These are phyloP conservation scores for Platyrinchus mystaceus DNA, from an alignment of 2,797 vertebrate species.

Conservation along the genomic window DNA sequence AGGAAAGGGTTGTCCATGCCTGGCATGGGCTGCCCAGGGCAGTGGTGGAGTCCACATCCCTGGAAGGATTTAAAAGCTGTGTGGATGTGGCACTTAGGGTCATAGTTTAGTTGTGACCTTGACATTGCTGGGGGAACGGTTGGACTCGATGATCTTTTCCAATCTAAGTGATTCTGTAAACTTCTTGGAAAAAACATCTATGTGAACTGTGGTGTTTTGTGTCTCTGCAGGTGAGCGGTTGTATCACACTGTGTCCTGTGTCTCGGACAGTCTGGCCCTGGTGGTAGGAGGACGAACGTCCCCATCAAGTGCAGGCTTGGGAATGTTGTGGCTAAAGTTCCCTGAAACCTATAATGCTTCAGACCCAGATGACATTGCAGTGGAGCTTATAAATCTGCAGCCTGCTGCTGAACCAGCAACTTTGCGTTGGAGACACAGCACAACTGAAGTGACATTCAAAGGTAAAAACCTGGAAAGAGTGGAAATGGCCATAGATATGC, in stretches of 20 bases:
- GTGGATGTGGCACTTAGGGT: neutral
- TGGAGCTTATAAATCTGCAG: neutral
- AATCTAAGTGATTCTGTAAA: neutral
- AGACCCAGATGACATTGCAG: neutral
- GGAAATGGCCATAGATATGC: neutral
- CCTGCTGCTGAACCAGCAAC: neutral
- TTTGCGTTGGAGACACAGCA: conserved; percentile 74
- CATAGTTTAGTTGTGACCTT: neutral
- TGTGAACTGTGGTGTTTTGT: neutral
- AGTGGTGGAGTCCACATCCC: neutral
- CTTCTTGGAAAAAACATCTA: neutral
- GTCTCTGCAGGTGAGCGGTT: conserved; percentile 57
- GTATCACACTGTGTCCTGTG: conserved; percentile 68
- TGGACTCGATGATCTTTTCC: neutral
- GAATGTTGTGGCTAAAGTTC: conserved; percentile 40
- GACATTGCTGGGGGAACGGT: neutral
- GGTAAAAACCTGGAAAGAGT: conserved; percentile 32
- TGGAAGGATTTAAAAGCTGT: neutral
- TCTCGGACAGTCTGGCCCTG: conserved; percentile 48
- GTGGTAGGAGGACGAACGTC: conserved; percentile 75
- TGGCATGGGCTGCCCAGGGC: neutral
- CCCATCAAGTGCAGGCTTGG: conserved; percentile 53
- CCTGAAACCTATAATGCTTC: neutral
- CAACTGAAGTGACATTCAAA: conserved; percentile 64
- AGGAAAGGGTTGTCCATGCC: neutral